These are phyloP conservation scores for Metallyticus violacea DNA, from an alignment of 2,888 invertebrate species.

Conservation along the genomic window DNA sequence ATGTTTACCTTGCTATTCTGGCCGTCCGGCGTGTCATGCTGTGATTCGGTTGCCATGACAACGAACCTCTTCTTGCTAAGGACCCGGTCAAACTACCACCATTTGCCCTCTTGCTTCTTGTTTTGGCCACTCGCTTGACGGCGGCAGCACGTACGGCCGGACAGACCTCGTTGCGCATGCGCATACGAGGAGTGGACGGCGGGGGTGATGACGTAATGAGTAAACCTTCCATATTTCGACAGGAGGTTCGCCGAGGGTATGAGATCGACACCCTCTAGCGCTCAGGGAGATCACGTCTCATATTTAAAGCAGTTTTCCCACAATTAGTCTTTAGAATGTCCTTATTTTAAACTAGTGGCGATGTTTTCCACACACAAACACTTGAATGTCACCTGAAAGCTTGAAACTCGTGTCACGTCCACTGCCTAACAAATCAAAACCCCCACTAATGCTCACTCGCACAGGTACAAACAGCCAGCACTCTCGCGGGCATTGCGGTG, in stretches of 20 bases:
- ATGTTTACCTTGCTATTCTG: constrained; percentile 32
- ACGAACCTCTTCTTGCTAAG: neutral
- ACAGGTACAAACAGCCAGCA: too few relatives aligned
- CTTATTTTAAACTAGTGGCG: neutral
- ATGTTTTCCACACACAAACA: neutral
- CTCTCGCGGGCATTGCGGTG: neutral
- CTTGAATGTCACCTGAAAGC: too few relatives aligned
- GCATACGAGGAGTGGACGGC: neutral
- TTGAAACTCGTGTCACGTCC: too few relatives aligned
- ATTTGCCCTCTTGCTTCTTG: constrained; percentile 1
- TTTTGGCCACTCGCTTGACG: constrained; percentile 5
- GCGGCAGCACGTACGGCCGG: constrained; percentile 16
- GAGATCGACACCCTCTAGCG: neutral
- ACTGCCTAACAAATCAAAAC: neutral
- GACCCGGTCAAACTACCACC: constrained; percentile 9
- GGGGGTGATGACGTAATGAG: constrained; percentile 18
- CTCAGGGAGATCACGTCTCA: neutral
- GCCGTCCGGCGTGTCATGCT: constrained; percentile 33
- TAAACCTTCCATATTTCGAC: constrained; percentile 17
- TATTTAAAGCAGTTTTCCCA: neutral
- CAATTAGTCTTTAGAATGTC: neutral
- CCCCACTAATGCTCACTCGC: neutral
- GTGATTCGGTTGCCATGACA: constrained; percentile 33
- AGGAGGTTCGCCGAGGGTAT: neutral
- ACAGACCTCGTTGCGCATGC: constrained; percentile 13